Evolutionary conservation across 2,113 vertebrate genomes (phyloP).

Genomic region (Baryphthengus martii): DNA sequence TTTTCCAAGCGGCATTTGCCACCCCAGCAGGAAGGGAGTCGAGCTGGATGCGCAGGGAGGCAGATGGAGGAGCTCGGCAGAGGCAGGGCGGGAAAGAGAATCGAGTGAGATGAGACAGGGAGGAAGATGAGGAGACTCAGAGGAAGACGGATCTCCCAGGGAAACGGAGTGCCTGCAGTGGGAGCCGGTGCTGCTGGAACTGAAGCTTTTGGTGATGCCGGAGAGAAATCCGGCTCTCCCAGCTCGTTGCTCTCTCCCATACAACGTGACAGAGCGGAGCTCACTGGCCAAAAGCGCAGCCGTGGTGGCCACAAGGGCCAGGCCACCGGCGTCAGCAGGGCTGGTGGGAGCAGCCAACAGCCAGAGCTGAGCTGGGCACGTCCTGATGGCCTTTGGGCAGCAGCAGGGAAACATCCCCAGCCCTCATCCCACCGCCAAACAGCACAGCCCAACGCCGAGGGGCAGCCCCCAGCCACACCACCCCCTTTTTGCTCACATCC

Average conservation of each 20-base stretch:
- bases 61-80: background rate
- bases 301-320: too few relatives aligned
- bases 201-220: background rate
- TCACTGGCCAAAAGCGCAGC: background rate
- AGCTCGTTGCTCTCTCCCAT: background rate
- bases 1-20: background rate
- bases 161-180: background rate
- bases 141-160: background rate
- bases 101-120: background rate
- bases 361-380: background rate
- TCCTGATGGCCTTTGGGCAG: background rate
- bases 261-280: accelerated
- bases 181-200: background rate
- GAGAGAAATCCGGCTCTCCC: background rate
- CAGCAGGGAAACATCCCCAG: background rate
- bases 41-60: background rate
- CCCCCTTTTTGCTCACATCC: background rate
- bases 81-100: background rate
- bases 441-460: background rate
- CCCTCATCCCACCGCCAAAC: background rate
- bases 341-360: background rate
- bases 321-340: background rate
- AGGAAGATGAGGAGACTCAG: background rate
- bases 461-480: background rate
- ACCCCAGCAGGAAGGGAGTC: background rate